Conservation (phyloP, 92 coral and sea anemone genomes). For the Paragorgia papillata region DNA sequence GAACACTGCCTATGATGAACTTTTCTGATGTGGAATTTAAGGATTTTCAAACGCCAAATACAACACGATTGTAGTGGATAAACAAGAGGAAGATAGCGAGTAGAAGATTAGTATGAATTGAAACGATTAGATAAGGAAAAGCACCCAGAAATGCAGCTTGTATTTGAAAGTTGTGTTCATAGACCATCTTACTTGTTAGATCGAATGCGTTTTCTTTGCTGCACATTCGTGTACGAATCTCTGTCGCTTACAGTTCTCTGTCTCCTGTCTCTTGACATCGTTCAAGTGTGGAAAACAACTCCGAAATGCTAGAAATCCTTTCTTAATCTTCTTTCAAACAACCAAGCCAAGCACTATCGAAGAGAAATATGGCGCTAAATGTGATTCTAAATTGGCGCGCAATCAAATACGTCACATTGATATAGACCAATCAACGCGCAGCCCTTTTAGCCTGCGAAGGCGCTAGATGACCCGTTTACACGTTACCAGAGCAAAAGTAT, state of each 20-base stretch:
- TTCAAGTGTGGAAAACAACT: neutral
- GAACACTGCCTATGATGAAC: too few species aligned
- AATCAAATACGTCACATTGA: neutral
- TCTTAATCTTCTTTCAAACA: neutral
- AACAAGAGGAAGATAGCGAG: too few species aligned
- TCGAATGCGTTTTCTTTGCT: constrained; percentile 28
- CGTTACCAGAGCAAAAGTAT: too few species aligned
- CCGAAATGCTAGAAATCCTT: neutral
- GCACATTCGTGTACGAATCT: constrained; percentile 6
- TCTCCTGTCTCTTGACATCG: constrained; percentile 19
- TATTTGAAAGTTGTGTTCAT: too few species aligned
- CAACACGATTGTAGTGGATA: too few species aligned
- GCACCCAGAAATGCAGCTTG: too few species aligned
- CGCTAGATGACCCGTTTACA: too few species aligned
- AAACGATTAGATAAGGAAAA: too few species aligned
- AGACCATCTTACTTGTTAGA: constrained; percentile 17
- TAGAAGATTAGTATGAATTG: too few species aligned
- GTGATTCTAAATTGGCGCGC: constrained; percentile 31
- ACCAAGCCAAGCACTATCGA: neutral
- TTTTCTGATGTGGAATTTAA: too few species aligned
- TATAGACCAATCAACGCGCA: constrained; percentile 23
- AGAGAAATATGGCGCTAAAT: constrained; percentile 22
- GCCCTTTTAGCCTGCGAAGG: too few species aligned
- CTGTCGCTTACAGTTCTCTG: constrained; percentile 23
- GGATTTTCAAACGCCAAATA: too few species aligned